phyloP scores from a whole-genome alignment of 2,113 vertebrate species.

The Chauna torquata region DNA sequence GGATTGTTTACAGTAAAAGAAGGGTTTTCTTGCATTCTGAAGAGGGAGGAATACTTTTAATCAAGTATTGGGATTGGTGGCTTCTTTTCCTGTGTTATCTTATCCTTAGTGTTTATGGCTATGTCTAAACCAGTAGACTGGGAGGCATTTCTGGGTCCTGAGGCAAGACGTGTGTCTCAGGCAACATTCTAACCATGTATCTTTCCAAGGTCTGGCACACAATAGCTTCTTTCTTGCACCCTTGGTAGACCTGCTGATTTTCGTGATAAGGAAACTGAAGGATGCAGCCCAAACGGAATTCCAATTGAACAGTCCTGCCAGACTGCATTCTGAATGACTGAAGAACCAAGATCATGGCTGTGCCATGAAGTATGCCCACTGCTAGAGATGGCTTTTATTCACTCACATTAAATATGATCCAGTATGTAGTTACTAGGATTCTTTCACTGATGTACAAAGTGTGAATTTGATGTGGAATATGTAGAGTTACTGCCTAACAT shows the following conservation, averaged over 20 bases:
- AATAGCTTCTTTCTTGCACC: background rate
- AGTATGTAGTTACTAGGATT: background rate
- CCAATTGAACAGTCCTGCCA: background rate
- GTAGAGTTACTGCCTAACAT: background rate
- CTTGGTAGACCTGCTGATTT: background rate
- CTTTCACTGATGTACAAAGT: background rate
- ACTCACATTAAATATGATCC: background rate
- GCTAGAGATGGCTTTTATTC: background rate
- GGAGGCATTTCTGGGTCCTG: background rate
- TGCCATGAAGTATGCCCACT: background rate
- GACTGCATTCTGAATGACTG: background rate
- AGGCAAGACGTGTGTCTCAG: background rate
- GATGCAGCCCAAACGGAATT: background rate
- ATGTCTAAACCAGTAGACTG: background rate
- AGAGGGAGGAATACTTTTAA: background rate
- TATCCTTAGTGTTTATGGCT: background rate
- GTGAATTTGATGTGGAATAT: background rate
- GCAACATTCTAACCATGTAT: background rate
- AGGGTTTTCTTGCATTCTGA: background rate
- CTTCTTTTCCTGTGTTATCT: background rate
- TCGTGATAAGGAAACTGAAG: background rate
- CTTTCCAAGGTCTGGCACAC: background rate
- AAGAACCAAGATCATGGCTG: background rate
- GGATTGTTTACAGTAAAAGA: background rate
- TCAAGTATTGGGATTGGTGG: background rate